phyloP scores from a whole-genome alignment of 2,797 vertebrate species.

The Gouania willdenowi region DNA sequence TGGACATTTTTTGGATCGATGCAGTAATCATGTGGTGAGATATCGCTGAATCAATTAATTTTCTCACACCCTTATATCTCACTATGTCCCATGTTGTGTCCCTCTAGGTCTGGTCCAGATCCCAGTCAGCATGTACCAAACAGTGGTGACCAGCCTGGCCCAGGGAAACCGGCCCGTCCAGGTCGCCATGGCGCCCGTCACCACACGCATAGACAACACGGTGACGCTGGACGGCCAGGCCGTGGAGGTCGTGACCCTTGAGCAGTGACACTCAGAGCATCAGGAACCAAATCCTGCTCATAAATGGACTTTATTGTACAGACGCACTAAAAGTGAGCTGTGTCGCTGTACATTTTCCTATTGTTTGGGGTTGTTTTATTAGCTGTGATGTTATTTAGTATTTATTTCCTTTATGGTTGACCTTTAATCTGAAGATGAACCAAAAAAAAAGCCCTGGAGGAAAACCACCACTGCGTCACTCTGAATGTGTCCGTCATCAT shows the following conservation, averaged over 20 bases:
- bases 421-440: conserved; percentile 53
- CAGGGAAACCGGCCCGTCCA: conserved; percentile 95
- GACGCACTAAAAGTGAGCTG: conserved; percentile 50
- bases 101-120: conserved; percentile 92
- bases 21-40: no score
- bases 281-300: conserved; percentile 32
- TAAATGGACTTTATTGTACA: conserved; percentile 70
- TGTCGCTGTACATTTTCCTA: conserved; percentile 26
- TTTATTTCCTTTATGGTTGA: conserved; percentile 68
- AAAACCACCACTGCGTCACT: conserved; percentile 48
- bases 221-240: conserved; percentile 96
- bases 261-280: conserved; percentile 80
- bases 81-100: no score
- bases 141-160: conserved; percentile 94
- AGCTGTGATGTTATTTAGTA: conserved; percentile 64
- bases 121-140: conserved; percentile 98
- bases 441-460: conserved; percentile 63
- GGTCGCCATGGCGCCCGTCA: conserved; percentile 94
- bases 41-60: no score
- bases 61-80: no score
- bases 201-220: conserved; percentile 90
- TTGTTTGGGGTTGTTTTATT: conserved; percentile 20
- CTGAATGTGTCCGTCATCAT: conserved; percentile 2
- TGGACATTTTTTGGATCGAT: no score
- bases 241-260: conserved; percentile 95